Evolutionary conservation across 2,888 invertebrate species (phyloP).

Genomic region (Sinelater perroti): DNA sequence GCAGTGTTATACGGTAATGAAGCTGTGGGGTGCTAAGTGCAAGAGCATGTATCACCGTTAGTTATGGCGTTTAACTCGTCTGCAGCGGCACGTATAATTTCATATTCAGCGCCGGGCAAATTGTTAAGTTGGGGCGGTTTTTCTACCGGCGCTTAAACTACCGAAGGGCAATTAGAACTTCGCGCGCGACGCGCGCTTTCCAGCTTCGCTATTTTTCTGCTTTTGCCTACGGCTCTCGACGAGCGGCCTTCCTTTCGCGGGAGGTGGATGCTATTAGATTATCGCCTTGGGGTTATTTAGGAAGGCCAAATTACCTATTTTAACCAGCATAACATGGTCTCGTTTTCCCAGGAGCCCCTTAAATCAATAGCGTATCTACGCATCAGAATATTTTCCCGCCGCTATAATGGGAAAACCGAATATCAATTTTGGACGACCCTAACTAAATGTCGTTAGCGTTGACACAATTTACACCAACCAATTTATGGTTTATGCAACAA

Average conservation of each 20-base stretch:
- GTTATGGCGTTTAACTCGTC: conserved; percentile 51
- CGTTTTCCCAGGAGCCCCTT: neutral
- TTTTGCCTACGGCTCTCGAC: neutral
- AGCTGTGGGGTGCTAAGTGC: conserved; percentile 49
- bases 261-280: neutral
- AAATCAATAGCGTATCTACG: neutral
- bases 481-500: no score
- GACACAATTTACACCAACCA: no score
- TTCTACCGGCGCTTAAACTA: neutral
- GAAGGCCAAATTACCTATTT: conserved; percentile 3
- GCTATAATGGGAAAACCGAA: no score
- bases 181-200: neutral
- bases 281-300: conserved; percentile 5
- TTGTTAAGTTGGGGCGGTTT: conserved; percentile 16
- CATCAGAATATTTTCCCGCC: conserved; percentile 5
- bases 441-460: no score
- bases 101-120: conserved; percentile 40
- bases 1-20: conserved; percentile 45
- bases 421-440: no score
- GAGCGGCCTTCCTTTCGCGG: neutral
- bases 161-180: neutral
- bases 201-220: neutral
- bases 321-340: conserved; percentile 6
- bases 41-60: conserved; percentile 53
- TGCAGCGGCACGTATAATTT: conserved; percentile 47